Conservation (phyloP, 2,113 vertebrate genomes). For the Hyperopisus bebe region DNA sequence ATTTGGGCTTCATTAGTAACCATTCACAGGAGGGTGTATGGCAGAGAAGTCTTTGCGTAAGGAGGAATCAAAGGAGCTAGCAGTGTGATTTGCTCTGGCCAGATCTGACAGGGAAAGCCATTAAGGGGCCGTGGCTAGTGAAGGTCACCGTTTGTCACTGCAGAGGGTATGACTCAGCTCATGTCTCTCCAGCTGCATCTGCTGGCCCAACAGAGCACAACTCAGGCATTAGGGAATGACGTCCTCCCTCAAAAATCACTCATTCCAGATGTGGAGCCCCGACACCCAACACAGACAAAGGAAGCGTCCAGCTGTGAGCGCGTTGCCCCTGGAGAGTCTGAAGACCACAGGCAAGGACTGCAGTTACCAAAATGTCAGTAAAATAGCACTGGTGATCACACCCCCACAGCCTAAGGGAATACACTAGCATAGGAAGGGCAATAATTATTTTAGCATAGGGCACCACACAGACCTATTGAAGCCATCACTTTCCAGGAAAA, state of each 20-base stretch:
- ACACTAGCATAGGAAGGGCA: background rate
- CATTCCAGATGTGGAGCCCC: background rate
- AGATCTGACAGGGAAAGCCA: conserved; percentile 4
- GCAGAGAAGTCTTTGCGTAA: background rate
- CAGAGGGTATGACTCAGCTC: background rate
- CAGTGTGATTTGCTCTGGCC: conserved; percentile 18
- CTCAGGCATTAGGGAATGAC: conserved; percentile 24
- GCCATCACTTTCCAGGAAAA: background rate
- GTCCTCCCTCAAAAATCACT: conserved; percentile 8
- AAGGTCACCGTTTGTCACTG: conserved; percentile 21
- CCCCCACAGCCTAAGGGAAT: background rate
- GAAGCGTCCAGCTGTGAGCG: background rate
- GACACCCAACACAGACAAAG: background rate
- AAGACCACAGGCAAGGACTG: background rate
- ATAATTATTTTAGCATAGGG: background rate
- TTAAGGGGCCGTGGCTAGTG: background rate
- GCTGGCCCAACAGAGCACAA: background rate
- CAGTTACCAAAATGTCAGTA: background rate
- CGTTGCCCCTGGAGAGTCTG: background rate
- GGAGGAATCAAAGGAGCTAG: background rate
- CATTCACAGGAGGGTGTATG: conserved; percentile 1
- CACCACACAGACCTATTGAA: background rate
- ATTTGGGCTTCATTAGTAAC: background rate
- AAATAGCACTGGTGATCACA: background rate
- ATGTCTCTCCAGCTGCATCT: background rate